Percentiles rank a stretch among this genome's conserved stretches.
phyloP scores from a whole-genome alignment of 2,113 vertebrate genomes.

The Equus quagga region DNA sequence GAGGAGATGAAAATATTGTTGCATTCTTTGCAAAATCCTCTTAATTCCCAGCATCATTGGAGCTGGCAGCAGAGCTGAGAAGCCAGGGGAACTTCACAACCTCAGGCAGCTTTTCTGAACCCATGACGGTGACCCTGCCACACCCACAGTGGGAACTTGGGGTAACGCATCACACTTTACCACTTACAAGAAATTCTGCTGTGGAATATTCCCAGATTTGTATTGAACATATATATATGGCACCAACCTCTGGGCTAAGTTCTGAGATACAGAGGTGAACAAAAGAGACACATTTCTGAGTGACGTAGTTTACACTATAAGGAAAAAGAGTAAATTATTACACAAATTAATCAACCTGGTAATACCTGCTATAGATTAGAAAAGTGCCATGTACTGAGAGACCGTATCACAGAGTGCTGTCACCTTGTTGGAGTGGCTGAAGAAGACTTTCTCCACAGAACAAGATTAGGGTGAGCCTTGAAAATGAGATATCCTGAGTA shows the following conservation, averaged over 20 bases:
- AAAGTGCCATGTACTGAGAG: not conserved
- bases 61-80: not conserved
- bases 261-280: not conserved
- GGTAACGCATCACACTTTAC: not conserved
- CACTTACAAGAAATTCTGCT: not conserved
- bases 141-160: not conserved
- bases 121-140: accelerated
- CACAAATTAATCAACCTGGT: not conserved
- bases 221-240: too few species aligned
- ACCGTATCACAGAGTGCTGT: not conserved
- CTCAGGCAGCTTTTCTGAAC: not conserved
- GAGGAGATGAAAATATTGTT: slow-evolving; percentile 17
- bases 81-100: not conserved
- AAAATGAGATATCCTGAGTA: not conserved
- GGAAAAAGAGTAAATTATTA: not conserved
- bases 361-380: not conserved
- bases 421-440: not conserved
- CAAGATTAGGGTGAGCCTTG: not conserved
- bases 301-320: not conserved
- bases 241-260: not conserved
- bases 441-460: not conserved
- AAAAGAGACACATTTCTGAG: not conserved
- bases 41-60: not conserved
- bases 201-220: not conserved
- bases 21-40: not conserved